A percentile compares a stretch with the other conserved stretches of the same genome.
These are phyloP conservation scores for Numenius arquata DNA, from an alignment of 2,113 vertebrate genomes.

Conservation along the genomic window DNA sequence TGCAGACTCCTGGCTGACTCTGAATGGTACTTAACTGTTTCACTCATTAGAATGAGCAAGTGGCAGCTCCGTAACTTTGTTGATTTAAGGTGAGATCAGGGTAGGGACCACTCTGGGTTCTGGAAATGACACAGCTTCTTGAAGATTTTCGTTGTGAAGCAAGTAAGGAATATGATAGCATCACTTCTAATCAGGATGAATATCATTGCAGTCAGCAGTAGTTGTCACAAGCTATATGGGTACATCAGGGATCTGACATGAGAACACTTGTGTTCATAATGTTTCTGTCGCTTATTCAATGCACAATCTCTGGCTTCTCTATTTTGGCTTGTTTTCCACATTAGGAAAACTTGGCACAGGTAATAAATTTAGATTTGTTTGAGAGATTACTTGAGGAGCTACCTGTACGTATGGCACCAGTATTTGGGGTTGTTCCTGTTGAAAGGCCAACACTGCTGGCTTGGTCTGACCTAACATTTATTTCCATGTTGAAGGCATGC, in stretches of 20 bases:
- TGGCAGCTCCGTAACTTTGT: background rate
- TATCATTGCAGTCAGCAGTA: conserved; percentile 43
- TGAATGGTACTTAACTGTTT: conserved; percentile 29
- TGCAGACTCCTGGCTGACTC: conserved; percentile 23
- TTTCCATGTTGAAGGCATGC: background rate
- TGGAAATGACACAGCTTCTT: background rate
- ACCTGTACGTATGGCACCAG: background rate
- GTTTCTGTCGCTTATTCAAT: conserved; percentile 7
- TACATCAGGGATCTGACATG: conserved; percentile 14
- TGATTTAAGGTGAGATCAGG: conserved; percentile 19
- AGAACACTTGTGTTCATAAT: conserved; percentile 5
- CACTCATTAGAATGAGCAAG: conserved; percentile 31
- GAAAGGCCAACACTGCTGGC: background rate
- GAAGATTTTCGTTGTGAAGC: background rate
- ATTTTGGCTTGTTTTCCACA: background rate
- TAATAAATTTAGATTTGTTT: background rate
- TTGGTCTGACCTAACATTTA: background rate
- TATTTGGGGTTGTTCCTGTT: background rate
- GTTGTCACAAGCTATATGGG: conserved; percentile 25
- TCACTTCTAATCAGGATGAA: conserved; percentile 18
- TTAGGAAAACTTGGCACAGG: background rate
- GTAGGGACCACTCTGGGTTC: conserved; percentile 1
- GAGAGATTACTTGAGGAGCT: background rate
- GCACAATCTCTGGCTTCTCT: background rate
- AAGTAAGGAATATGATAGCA: background rate